Evolutionary conservation across 2,113 vertebrate species (phyloP).

Genomic region (Eulemur macaco): DNA sequence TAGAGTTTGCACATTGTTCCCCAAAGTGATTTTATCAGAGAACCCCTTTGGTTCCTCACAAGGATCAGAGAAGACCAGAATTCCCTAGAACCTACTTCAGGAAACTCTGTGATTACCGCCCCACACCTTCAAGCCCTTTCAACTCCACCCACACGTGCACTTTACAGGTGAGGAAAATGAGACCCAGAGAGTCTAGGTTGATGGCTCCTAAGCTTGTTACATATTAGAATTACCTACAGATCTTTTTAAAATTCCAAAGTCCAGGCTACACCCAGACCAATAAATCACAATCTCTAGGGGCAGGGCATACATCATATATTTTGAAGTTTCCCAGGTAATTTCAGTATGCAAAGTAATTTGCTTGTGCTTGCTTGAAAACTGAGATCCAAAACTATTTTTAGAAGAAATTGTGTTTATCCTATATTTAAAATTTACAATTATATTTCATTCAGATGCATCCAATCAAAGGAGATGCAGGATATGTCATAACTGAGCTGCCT

Average conservation of each 20-base stretch:
- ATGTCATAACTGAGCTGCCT: background rate
- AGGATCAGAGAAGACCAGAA: background rate
- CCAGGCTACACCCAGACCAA: background rate
- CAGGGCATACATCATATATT: background rate
- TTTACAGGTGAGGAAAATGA: background rate
- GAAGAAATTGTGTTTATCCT: background rate
- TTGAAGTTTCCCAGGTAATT: constrained; percentile 11
- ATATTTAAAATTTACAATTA: constrained; percentile 13
- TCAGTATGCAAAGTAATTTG: background rate
- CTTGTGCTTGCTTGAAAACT: background rate
- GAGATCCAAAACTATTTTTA: background rate
- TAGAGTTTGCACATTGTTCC: background rate
- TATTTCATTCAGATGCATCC: background rate
- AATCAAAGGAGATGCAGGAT: background rate
- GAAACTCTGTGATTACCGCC: background rate
- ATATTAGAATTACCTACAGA: background rate
- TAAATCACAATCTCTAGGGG: background rate
- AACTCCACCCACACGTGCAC: background rate
- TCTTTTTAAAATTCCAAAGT: background rate
- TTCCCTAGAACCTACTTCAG: background rate
- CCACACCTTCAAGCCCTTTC: background rate
- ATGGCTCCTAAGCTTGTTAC: background rate
- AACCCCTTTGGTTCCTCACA: background rate
- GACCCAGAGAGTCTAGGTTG: background rate
- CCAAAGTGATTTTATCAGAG: constrained; percentile 32